Evolutionary conservation across 2,113 vertebrate genomes (phyloP).

Genomic region (Pseudonaja textilis): DNA sequence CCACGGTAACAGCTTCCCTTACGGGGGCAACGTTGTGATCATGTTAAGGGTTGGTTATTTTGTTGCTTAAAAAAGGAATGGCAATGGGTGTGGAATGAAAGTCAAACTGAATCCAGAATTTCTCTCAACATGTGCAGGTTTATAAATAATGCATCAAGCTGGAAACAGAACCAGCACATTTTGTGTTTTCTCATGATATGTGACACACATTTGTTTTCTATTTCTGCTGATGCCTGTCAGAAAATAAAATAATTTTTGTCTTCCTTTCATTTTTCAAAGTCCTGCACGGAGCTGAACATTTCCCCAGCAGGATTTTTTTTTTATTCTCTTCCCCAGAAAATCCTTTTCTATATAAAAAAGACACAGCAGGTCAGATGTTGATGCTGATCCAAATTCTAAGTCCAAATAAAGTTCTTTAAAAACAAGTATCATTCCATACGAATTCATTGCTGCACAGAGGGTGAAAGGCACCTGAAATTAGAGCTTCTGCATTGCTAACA

Average conservation of each 20-base stretch:
- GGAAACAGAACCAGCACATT: not conserved
- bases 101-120: not conserved
- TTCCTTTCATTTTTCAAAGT: not conserved
- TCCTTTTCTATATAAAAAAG: not conserved
- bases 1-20: not conserved
- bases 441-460: not conserved
- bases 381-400: not conserved
- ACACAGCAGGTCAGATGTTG: not conserved
- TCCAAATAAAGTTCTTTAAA: not conserved
- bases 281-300: not conserved
- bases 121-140: fast-evolving
- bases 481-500: not conserved
- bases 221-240: not conserved
- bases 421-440: not conserved
- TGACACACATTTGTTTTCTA: not conserved
- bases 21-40: not conserved
- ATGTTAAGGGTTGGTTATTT: fast-evolving
- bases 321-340: not conserved
- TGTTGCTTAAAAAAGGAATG: not conserved
- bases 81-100: not conserved
- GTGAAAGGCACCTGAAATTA: not conserved
- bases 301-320: not conserved
- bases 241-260: fast-evolving
- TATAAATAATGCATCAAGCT: not conserved
- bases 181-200: fast-evolving